phyloP scores from a whole-genome alignment of 1,140 invertebrate species.

The Stenopsyche tienmushanensis region DNA sequence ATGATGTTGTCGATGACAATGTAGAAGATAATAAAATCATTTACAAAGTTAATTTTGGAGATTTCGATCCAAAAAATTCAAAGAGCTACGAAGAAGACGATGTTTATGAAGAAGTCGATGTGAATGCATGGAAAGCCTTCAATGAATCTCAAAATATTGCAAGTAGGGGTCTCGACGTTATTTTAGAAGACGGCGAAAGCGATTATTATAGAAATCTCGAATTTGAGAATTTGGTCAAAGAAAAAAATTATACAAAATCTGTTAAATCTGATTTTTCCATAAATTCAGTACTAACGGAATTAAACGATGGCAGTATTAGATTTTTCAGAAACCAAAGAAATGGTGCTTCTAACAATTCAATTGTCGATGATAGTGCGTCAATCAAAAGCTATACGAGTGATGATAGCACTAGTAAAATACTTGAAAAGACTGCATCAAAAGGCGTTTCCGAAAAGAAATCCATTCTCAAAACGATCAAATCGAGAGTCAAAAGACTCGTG shows the following conservation, averaged over 20 bases:
- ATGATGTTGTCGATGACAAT: not conserved
- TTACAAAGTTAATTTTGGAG: slow-evolving; percentile 36
- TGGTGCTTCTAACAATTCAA: not conserved
- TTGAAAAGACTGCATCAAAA: slow-evolving; percentile 47
- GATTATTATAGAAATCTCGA: slow-evolving; percentile 48
- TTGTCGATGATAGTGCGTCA: slow-evolving; percentile 6
- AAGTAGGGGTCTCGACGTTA: slow-evolving; percentile 46
- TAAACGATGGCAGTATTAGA: slow-evolving; percentile 34
- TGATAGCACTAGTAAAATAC: slow-evolving; percentile 43
- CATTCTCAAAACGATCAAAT: slow-evolving; percentile 47
- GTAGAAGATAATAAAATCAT: slow-evolving; percentile 28
- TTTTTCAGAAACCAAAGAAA: slow-evolving; percentile 31
- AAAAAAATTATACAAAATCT: not conserved
- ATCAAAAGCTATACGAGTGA: slow-evolving; percentile 38
- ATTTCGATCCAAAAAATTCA: slow-evolving; percentile 36
- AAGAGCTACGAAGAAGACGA: slow-evolving; percentile 48
- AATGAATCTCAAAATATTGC: slow-evolving; percentile 22
- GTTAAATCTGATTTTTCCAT: slow-evolving; percentile 19
- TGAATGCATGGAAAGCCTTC: slow-evolving; percentile 43
- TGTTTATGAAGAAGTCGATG: slow-evolving; percentile 53
- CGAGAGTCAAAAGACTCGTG: slow-evolving; percentile 48
- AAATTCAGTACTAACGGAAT: too few species aligned
- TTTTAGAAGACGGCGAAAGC: slow-evolving; percentile 55
- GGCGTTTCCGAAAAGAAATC: slow-evolving; percentile 43
- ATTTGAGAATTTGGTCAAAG: slow-evolving; percentile 20